phyloP scores from a whole-genome alignment of 2,797 vertebrate species.

The Alectoris magna region DNA sequence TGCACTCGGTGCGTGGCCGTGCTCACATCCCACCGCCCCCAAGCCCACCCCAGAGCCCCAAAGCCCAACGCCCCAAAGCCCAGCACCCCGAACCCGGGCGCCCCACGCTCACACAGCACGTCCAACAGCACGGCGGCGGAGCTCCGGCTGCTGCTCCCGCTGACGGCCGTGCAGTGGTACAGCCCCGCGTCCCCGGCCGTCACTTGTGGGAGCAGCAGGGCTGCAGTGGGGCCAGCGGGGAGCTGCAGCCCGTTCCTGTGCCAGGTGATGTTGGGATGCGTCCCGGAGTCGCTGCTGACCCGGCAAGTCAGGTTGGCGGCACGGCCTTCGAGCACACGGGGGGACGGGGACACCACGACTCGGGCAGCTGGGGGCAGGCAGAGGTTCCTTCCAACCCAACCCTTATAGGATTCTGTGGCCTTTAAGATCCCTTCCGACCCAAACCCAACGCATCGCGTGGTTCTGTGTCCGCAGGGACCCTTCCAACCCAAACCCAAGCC shows the following conservation, averaged over 20 bases:
- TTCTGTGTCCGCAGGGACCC: too few relatives aligned
- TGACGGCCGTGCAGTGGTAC: slow-evolving; percentile 67
- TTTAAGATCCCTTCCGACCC: too few relatives aligned
- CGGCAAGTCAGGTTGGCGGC: slow-evolving; percentile 64
- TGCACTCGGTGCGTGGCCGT: too few relatives aligned
- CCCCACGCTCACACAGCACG: slow-evolving; percentile 71
- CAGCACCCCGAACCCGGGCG: too few relatives aligned
- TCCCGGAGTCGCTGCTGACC: neutral
- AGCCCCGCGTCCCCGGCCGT: slow-evolving; percentile 43
- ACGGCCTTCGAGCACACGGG: slow-evolving; percentile 66
- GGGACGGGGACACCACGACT: slow-evolving; percentile 41
- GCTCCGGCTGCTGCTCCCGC: neutral
- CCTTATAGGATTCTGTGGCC: too few relatives aligned
- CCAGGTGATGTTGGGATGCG: slow-evolving; percentile 67
- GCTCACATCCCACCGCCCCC: too few relatives aligned
- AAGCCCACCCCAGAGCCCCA: too few relatives aligned
- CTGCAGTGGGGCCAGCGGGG: neutral
- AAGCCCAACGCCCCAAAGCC: too few relatives aligned
- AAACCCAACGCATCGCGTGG: too few relatives aligned
- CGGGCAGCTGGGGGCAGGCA: slow-evolving; percentile 40
- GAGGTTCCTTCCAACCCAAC: neutral
- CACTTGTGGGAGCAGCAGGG: neutral
- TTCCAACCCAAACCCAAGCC: too few relatives aligned
- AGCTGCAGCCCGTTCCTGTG: slow-evolving; percentile 68
- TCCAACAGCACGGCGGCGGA: slow-evolving; percentile 46